Evolutionary conservation across 1,140 invertebrate genomes (phyloP), one percentile per base, ranked within the genome.

Genomic region (Drosophila equinoxialis): DNA sequence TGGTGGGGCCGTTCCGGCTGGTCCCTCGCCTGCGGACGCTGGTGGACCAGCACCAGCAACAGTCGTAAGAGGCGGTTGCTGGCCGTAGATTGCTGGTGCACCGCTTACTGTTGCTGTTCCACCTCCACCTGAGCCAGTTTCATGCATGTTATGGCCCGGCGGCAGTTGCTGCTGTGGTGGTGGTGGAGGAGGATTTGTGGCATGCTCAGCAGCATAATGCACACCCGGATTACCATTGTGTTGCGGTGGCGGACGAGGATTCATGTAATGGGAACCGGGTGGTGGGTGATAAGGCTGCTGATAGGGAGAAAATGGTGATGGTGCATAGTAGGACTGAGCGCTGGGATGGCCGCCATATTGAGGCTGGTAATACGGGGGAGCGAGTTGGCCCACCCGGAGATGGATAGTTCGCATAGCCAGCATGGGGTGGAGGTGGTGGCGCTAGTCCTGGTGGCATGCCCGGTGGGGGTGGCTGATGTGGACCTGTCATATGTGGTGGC

Each of bases 321-420:
- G 30, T 30, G 93, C 82, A 74, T 93, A 93, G 45, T 94, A 94
- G 2, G 94, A 93, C 91, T 95, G 94, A 2, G 94, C 93, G 7
- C 93, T 92, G 68, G 94, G 94, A 82, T 94, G 94, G 33, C 94
- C 94, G 0, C 93, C 93, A 71, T 94, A 94, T 67, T 95, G 94
- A 35, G 94, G 94, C 20, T 94, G 93, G 74, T 95, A 95, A 71
- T 95, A 95, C 6, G 94, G 93, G 93, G 1, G 94, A 94, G 90
- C 94, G 94, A 4, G 94, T 94, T 1, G 94, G 94, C 48, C 94
- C 91, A 7, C 94, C 92, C 6, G 93, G 81, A 0, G 93, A 92
- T 30, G 93, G 93, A 11, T 91, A 91, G 72, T 93, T 90, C 8
- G 77, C 90, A 70, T 92, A 90, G 3, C 81, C 80, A 17, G 90